A percentile compares a stretch with the other conserved stretches of the same genome.
phyloP scores from a whole-genome alignment of 2,797 vertebrate species.

The Forpus xanthops region DNA sequence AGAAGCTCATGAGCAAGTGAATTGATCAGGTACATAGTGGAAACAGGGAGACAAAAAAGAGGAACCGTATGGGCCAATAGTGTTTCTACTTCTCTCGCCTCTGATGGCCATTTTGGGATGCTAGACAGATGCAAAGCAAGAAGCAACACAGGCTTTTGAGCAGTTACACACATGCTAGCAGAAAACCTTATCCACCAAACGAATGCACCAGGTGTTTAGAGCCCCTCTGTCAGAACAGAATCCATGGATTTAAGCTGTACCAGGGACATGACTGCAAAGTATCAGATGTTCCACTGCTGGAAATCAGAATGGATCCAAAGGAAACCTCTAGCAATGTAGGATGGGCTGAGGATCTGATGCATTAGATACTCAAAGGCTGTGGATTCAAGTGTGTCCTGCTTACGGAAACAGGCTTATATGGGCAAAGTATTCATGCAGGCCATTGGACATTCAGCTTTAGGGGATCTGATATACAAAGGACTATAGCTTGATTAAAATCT shows the following conservation, averaged over 20 bases:
- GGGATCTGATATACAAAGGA: not conserved
- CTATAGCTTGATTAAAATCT: not conserved
- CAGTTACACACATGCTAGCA: accelerated
- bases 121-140: not conserved
- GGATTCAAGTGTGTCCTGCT: not conserved
- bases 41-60: not conserved
- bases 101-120: accelerated
- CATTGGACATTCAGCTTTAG: not conserved
- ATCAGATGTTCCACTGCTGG: not conserved
- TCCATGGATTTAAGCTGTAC: not conserved
- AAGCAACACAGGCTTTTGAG: not conserved
- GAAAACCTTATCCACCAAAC: not conserved
- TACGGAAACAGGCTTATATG: not conserved
- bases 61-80: no score
- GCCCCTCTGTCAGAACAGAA: not conserved
- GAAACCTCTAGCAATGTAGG: accelerated
- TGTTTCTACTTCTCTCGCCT: not conserved
- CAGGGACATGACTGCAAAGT: not conserved
- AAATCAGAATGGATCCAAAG: not conserved
- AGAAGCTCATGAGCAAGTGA: not conserved
- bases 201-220: not conserved
- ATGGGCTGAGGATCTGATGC: not conserved
- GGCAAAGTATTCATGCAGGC: not conserved
- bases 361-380: accelerated
- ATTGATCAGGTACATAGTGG: not conserved